phyloP scores from a whole-genome alignment of 2,113 vertebrate species.

The Sylvietta virens region DNA sequence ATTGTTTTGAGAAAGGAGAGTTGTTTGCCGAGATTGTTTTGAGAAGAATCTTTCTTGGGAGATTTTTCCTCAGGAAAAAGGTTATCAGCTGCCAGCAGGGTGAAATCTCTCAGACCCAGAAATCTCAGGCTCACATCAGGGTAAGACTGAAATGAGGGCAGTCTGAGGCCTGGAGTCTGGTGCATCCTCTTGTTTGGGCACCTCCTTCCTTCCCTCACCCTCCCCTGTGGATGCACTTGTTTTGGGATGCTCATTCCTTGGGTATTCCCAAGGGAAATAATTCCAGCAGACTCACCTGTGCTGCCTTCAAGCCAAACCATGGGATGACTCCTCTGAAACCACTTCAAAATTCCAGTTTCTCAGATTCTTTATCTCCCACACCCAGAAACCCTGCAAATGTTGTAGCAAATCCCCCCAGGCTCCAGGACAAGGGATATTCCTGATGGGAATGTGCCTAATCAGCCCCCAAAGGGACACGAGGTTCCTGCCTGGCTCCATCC shows the following conservation, averaged over 20 bases:
- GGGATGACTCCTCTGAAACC: background rate
- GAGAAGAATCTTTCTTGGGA: no score
- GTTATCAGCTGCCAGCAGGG: no score
- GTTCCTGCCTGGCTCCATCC: background rate
- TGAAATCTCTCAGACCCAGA: no score
- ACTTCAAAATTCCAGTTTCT: background rate
- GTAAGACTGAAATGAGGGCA: background rate
- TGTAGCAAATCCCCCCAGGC: background rate
- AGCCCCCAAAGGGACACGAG: background rate
- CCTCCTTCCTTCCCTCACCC: background rate
- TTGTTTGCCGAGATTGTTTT: no score
- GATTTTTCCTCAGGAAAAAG: no score
- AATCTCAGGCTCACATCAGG: no score
- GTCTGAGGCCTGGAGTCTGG: background rate
- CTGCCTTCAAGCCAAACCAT: background rate
- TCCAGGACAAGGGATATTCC: background rate
- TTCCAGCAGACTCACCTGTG: background rate
- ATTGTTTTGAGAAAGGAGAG: no score
- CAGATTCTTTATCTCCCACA: background rate
- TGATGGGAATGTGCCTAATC: background rate
- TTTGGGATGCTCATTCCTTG: background rate
- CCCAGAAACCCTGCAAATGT: background rate
- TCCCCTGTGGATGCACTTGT: background rate
- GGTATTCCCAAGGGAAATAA: background rate
- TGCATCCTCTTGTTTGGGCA: background rate